A percentile compares a stretch with the other conserved stretches of the same genome.
Conservation (phyloP, 2,113 vertebrate species). For the Synodontis membranacea region DNA sequence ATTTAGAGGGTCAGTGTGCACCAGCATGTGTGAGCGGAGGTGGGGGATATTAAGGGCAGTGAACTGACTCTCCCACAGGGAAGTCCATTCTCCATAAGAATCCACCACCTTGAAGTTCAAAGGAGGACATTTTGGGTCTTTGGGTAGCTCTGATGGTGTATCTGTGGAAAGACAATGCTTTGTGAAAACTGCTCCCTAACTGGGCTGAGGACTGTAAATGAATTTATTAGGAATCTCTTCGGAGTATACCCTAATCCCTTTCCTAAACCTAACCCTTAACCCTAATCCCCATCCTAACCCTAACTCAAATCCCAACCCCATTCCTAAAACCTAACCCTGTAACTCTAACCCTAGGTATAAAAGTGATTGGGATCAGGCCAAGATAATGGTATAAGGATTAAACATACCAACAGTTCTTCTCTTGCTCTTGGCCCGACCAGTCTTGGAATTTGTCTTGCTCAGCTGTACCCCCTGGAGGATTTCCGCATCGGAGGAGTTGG, state of each 20-base stretch:
- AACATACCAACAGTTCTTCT: slow-evolving; percentile 49
- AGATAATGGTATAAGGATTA: too few species aligned
- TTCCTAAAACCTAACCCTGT: too few species aligned
- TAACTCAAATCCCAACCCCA: too few species aligned
- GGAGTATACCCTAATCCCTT: background rate
- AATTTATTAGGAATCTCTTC: background rate
- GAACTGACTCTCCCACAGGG: slow-evolving; percentile 76
- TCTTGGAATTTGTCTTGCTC: slow-evolving; percentile 49
- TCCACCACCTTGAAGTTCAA: slow-evolving; percentile 70
- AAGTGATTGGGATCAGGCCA: background rate
- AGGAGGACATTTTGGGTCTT: slow-evolving; percentile 24
- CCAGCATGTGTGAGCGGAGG: slow-evolving; percentile 76
- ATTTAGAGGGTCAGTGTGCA: slow-evolving; percentile 75
- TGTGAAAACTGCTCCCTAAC: background rate
- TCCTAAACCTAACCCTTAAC: too few species aligned
- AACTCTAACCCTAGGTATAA: background rate
- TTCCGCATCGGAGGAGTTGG: background rate
- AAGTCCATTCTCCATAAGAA: slow-evolving; percentile 72
- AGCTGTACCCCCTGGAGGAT: slow-evolving; percentile 53
- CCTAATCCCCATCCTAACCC: too few species aligned
- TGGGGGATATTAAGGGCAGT: slow-evolving; percentile 73
- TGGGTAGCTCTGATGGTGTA: slow-evolving; percentile 4
- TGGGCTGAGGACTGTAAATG: background rate
- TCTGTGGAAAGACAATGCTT: slow-evolving; percentile 40
- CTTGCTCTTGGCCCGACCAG: slow-evolving; percentile 43